Percentiles rank a stretch among this genome's conserved stretches.
phyloP scores from a whole-genome alignment of 2,113 vertebrate genomes.

The Sapayoa aenigma region DNA sequence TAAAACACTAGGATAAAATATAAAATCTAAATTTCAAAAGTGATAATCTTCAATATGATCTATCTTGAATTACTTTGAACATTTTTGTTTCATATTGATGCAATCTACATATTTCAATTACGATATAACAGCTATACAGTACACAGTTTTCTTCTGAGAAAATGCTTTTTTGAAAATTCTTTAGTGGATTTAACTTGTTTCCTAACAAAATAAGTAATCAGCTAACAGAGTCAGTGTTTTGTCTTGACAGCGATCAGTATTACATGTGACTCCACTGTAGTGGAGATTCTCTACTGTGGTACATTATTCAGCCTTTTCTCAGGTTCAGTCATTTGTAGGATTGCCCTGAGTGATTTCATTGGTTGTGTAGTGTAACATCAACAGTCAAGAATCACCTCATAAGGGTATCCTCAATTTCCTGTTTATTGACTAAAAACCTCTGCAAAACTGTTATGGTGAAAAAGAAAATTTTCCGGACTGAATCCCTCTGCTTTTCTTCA shows the following conservation, averaged over 20 bases:
- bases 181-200: background rate
- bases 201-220: background rate
- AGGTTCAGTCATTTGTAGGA: background rate
- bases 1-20: background rate
- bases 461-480: background rate
- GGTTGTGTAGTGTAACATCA: background rate
- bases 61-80: background rate
- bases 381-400: background rate
- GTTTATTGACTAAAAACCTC: background rate
- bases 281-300: background rate
- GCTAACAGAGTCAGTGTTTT: background rate
- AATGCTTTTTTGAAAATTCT: background rate
- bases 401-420: background rate
- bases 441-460: background rate
- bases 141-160: background rate
- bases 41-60: background rate
- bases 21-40: background rate
- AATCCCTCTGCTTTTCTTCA: background rate
- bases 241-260: background rate
- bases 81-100: background rate
- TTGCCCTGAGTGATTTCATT: background rate
- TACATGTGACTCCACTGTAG: rapidly evolving
- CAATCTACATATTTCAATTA: background rate
- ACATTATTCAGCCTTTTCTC: background rate
- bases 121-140: background rate